Evolutionary conservation across 2,113 vertebrate genomes (phyloP).

Genomic region (Bos javanicus): DNA sequence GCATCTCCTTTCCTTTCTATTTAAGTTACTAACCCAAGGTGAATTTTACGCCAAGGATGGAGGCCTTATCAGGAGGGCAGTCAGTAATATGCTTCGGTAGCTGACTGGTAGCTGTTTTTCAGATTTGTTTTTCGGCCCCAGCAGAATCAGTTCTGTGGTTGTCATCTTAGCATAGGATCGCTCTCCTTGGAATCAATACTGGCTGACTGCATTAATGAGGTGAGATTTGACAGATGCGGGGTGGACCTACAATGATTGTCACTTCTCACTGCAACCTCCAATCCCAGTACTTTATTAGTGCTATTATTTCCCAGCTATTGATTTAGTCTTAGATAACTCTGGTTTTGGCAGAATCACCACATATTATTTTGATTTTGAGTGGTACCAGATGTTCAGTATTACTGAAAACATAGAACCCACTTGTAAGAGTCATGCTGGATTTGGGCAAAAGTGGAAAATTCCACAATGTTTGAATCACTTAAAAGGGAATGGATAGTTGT

Average conservation of each 20-base stretch:
- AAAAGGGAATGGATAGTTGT: not conserved
- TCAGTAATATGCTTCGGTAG: not conserved
- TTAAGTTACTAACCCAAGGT: not conserved
- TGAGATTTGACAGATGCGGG: not conserved
- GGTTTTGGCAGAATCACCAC: not conserved
- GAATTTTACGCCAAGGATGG: not conserved
- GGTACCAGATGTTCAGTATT: not conserved
- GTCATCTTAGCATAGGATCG: conserved; percentile 18
- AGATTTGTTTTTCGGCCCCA: not conserved
- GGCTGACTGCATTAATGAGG: conserved; percentile 45
- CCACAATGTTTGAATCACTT: not conserved
- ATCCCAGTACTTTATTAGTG: not conserved
- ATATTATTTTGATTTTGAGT: conserved; percentile 30
- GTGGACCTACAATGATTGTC: not conserved
- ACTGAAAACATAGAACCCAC: not conserved
- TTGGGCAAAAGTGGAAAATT: not conserved
- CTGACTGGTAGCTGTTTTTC: not conserved
- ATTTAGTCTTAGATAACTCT: not conserved
- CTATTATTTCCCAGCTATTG: not conserved
- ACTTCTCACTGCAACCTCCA: conserved; percentile 16
- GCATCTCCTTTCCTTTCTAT: rapidly evolving
- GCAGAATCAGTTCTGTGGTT: conserved; percentile 17
- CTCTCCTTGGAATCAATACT: conserved; percentile 39
- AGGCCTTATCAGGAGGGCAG: not conserved
- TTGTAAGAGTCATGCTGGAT: not conserved